phyloP scores from a whole-genome alignment of 2,888 invertebrate genomes.

The Pherbina coryleti region DNA sequence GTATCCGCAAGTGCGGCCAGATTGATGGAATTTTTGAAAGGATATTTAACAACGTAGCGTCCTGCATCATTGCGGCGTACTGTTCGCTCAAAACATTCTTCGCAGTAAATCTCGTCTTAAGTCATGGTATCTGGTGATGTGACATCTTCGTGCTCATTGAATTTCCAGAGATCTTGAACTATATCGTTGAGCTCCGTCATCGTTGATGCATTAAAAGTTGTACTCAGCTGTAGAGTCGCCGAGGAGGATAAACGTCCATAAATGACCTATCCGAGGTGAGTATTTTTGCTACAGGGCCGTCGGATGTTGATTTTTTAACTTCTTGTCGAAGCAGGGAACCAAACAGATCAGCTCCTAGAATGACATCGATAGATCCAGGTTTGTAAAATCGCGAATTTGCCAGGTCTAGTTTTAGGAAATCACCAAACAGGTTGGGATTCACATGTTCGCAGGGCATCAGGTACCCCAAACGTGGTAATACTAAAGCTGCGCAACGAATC shows the following conservation, averaged over 20 bases:
- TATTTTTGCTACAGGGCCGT: too few species aligned
- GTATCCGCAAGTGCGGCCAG: conserved; percentile 27
- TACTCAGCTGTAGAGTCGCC: too few species aligned
- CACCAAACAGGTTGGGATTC: conserved; percentile 26
- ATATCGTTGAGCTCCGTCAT: too few species aligned
- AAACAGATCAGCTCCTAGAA: conserved; percentile 39
- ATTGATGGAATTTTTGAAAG: conserved; percentile 41
- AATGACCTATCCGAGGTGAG: too few species aligned
- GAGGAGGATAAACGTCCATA: too few species aligned
- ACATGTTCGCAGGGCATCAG: conserved; percentile 28
- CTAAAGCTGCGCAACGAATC: conserved; percentile 33
- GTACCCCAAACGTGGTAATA: conserved; percentile 39
- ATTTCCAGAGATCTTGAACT: too few species aligned
- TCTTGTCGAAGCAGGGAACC: conserved; percentile 36
- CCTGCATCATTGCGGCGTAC: conserved; percentile 29
- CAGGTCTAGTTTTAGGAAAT: conserved; percentile 38
- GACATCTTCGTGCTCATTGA: too few species aligned
- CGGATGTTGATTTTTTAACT: conserved; percentile 20
- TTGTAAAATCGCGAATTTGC: conserved; percentile 36
- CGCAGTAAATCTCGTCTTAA: conserved; percentile 38
- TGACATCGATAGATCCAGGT: conserved; percentile 39
- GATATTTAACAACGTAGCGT: conserved; percentile 40
- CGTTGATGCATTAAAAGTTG: too few species aligned
- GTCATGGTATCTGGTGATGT: too few species aligned
- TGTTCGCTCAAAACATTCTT: conserved; percentile 38